Evolutionary conservation across 2,113 vertebrate genomes (phyloP).

Genomic region (Platanista minor): DNA sequence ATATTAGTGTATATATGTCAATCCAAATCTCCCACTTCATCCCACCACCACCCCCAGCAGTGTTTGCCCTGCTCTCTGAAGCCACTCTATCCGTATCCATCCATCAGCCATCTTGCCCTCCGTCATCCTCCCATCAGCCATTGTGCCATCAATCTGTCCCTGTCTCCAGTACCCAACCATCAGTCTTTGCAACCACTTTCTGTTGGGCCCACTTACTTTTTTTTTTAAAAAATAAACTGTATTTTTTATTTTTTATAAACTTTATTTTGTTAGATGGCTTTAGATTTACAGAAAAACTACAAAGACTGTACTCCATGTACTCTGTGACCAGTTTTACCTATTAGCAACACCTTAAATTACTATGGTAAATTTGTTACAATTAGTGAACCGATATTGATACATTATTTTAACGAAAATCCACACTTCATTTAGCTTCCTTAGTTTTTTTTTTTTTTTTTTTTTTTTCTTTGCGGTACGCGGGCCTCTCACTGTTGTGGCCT

Average conservation of each 20-base stretch:
- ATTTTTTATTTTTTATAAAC: neutral
- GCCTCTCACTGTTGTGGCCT: too few relatives aligned
- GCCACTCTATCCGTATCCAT: too few relatives aligned
- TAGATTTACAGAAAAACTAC: neutral
- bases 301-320: neutral
- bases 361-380: neutral
- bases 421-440: neutral
- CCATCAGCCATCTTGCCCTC: neutral
- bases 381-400: neutral
- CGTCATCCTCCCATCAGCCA: neutral
- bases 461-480: too few relatives aligned
- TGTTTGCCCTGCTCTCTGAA: neutral
- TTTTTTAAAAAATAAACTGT: neutral
- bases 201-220: neutral
- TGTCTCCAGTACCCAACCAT: neutral
- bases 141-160: neutral
- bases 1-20: too few relatives aligned
- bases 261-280: neutral
- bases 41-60: too few relatives aligned
- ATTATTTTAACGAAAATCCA: neutral
- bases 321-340: neutral
- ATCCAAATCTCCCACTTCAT: too few relatives aligned
- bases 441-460: too few relatives aligned
- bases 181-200: neutral
- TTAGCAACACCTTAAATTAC: neutral